A percentile compares a stretch with the other conserved stretches of the same genome.
These are phyloP conservation scores for Creontiades dilutus DNA, from an alignment of 2,888 invertebrate genomes.

Conservation along the genomic window DNA sequence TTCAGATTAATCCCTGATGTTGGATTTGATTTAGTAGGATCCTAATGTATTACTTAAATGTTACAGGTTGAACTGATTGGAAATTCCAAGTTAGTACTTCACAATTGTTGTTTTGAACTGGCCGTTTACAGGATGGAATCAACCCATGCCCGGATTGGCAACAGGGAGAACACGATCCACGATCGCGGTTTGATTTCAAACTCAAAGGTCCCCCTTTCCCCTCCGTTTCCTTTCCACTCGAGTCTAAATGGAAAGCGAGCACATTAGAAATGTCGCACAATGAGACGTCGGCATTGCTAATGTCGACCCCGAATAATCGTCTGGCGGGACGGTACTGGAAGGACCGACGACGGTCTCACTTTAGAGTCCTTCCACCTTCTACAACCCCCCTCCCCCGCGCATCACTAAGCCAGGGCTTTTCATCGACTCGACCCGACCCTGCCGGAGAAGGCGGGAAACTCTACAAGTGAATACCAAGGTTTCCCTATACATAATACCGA, in stretches of 20 bases:
- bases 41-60: no score
- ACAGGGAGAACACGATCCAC: not conserved
- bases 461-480: constrained; percentile 44
- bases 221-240: not conserved
- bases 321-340: not conserved
- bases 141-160: no score
- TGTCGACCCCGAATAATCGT: constrained; percentile 35
- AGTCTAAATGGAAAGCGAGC: constrained; percentile 23
- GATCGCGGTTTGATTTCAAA: not conserved
- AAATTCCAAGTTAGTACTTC: no score
- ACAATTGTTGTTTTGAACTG: no score
- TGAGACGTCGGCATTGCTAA: constrained; percentile 42
- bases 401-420: no score
- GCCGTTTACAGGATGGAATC: no score
- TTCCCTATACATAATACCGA: constrained; percentile 26
- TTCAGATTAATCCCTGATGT: no score
- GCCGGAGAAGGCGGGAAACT: constrained; percentile 28
- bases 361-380: not conserved
- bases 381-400: not conserved
- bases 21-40: no score
- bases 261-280: constrained; percentile 42
- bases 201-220: constrained; percentile 12
- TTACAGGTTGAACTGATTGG: no score
- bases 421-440: constrained; percentile 16
- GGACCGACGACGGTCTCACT: constrained; percentile 4